Base-by-base conservation (phyloP, 2,888 invertebrate species). In the Polydrusus pterygomalis region DNA sequence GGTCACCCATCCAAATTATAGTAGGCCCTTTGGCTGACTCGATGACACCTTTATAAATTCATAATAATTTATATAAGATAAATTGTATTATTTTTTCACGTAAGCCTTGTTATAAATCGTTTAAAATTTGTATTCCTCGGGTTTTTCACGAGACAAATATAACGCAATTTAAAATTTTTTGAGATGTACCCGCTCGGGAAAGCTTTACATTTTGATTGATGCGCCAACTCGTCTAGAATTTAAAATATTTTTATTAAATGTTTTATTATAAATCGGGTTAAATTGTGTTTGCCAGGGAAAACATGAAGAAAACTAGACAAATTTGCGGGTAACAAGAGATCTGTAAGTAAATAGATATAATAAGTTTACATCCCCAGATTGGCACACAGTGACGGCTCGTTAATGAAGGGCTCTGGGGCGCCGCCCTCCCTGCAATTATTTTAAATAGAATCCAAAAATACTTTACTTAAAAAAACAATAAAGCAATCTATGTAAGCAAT, bases 101-200 rank as follows among this genome's bases (percentile, higher is more conserved):
- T n/a, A 47, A 17, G 38, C 15, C 13, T 11, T 17, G 58, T 58
- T 58, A 40, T 43, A 62, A 20, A 18, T 45, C 45, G 25, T 43
- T 51, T 17, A 47, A 49, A 73, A 73, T 73, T 71, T 71, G 54
- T 71, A 71, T 71, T 71, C 71, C 54, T 43, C 18, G 17, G 62
- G 63, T 71, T 71, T 71, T 40, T n/a, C 43, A 40, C 43, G 51
- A 63, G 71, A 64, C 71, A 71, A 71, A 71, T 71, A 64, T 47
- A 45, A 54, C 17, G 63, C 54, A 71, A 71, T 71, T 71, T 71
- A 47, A 63, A 71, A 70, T 62, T 60, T 60, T 49, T 60, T 17
- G 20, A 40, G 38, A 60, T 43, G 60, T 38, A 60, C 38, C 38
- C 60, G n/a, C 51, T 25, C 51, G 51, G 25, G 51, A 51, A 51